Conservation (phyloP, 2,797 vertebrate genomes). For the Ibycter americanus region DNA sequence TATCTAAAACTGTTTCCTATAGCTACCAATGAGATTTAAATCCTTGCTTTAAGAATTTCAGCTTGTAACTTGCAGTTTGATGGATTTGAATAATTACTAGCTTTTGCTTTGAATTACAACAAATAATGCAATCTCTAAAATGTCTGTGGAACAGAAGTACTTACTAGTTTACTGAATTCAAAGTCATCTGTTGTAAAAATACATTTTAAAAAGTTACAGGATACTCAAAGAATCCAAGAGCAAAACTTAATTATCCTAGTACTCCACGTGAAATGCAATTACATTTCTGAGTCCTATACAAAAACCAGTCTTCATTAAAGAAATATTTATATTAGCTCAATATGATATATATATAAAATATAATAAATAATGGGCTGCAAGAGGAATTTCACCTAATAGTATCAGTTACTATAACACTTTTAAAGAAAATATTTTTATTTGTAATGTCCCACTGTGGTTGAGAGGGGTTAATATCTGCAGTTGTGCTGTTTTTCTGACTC, state of each 20-base stretch:
- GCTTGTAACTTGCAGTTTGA: background rate
- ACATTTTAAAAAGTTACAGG: background rate
- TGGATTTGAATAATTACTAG: background rate
- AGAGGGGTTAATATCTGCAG: background rate
- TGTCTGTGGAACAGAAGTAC: background rate
- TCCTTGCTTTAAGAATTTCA: background rate
- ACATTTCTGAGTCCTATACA: background rate
- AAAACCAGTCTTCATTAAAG: background rate
- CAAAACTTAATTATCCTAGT: background rate
- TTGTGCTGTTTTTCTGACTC: background rate
- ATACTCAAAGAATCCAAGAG: background rate
- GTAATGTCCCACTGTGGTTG: background rate
- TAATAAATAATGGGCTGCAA: background rate
- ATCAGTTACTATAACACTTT: background rate
- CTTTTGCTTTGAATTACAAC: background rate
- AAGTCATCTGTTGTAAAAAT: background rate
- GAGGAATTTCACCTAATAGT: background rate
- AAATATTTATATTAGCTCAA: background rate
- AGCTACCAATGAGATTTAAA: background rate
- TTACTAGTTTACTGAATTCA: background rate
- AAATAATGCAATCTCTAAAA: background rate
- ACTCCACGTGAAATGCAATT: background rate
- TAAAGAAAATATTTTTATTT: background rate
- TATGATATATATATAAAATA: no score
- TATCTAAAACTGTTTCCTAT: background rate